Conservation (phyloP, 37 sponge, comb jelly and placozoan genomes). For the Ianthella basta region DNA sequence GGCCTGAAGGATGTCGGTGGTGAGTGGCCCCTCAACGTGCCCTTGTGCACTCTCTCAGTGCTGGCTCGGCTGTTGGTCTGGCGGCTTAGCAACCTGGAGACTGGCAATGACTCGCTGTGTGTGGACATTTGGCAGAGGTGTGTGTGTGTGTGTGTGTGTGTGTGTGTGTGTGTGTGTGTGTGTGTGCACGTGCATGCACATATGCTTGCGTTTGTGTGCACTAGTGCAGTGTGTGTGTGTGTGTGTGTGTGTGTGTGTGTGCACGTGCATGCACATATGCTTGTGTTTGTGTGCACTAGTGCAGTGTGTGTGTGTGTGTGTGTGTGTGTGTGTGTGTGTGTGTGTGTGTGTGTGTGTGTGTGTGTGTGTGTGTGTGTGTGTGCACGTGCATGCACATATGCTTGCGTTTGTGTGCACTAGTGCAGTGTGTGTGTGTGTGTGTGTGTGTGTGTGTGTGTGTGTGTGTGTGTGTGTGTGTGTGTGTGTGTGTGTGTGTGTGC, state of each 20-base stretch:
- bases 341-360: background rate
- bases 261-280: background rate
- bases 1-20: conserved; percentile 47
- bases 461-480: conserved; percentile 27
- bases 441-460: too few relatives aligned
- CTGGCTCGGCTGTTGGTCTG: conserved; percentile 69
- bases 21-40: conserved; percentile 69
- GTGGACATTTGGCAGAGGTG: conserved; percentile 81
- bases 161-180: conserved; percentile 1
- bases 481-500: conserved; percentile 52
- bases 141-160: background rate
- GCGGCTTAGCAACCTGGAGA: conserved; percentile 19
- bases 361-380: background rate
- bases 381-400: background rate
- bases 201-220: background rate
- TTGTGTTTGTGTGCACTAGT: too few relatives aligned
- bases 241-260: conserved; percentile 43
- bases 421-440: background rate
- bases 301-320: too few relatives aligned
- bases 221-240: background rate
- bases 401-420: background rate
- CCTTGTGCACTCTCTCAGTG: conserved; percentile 48
- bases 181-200: conserved; percentile 24
- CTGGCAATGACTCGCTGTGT: conserved; percentile 57
- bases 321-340: conserved; percentile 32